Base-by-base conservation (phyloP, 1,140 invertebrate species). In the Platorchestia sp. region DNA sequence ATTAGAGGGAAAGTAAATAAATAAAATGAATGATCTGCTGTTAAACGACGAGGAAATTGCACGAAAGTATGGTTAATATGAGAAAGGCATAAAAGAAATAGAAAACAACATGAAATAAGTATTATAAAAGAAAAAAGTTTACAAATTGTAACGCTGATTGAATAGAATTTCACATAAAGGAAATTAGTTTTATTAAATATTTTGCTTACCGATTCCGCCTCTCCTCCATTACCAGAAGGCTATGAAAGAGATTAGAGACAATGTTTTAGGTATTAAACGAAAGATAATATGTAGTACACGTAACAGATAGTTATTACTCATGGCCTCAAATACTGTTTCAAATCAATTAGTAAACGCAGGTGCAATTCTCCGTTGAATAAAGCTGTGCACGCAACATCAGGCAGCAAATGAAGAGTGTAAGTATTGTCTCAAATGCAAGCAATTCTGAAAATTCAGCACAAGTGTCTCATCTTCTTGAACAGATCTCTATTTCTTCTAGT, bases 151-250 rank as follows among this genome's bases (percentile, higher is more conserved):
- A 40, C 16, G 95, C 87, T 95, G 96, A 41, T 53, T 51, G 44
- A 10, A 95, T 47, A 95, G 19, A 89, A 53, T 91, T 95, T 47
- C n/a, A 42, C 42, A 47, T 45, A 36, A 89, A 95, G 40, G 44
- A 41, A 95, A 41, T 95, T 95, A 95, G 42, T 47, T 40, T 59
- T 42, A 95, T 14, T 41, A 42, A 42, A 89, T 16, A 44, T 41
- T 89, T 93, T 47, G 16, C 91, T 93, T 47, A 93, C 91, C 91
- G 45, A 45, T 93, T 93, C 91, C 41, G 91, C 43, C 44, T 93
- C 91, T 45, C 43, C 91, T 41, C 91, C 91, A 93, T 93, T 93
- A 0, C 91, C 91, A 44, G 91, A 93, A 47, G 91, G 91, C 91
- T 93, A 93, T 22, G 91, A 40, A 40, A 44, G 36, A 93, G 45